Conservation (phyloP, 2,888 invertebrate species). For the Tenthredo livida region DNA sequence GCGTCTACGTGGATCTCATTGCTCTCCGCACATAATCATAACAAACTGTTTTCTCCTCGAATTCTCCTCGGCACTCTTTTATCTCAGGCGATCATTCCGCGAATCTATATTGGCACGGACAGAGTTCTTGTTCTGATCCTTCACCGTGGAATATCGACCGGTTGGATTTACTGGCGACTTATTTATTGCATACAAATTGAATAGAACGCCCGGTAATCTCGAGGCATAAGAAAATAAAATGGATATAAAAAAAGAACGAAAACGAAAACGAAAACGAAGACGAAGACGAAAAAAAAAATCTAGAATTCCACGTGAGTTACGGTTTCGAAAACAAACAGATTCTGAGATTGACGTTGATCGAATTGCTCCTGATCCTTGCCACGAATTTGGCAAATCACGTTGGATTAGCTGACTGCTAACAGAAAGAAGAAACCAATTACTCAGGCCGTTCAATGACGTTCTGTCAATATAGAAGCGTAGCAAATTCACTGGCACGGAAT, state of each 20-base stretch:
- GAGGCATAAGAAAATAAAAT: background rate
- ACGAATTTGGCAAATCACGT: constrained; percentile 26
- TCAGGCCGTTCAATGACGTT: constrained; percentile 23
- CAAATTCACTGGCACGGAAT: background rate
- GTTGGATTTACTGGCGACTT: constrained; percentile 18
- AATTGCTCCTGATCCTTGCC: constrained; percentile 16
- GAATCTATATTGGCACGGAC: constrained; percentile 3
- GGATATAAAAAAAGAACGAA: background rate
- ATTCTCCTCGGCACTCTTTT: constrained; percentile 18
- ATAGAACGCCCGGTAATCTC: constrained; percentile 16
- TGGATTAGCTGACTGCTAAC: constrained; percentile 18
- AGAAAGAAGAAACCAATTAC: constrained; percentile 32
- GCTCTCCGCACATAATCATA: constrained; percentile 15
- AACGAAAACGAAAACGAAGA: background rate
- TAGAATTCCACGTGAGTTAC: constrained; percentile 12
- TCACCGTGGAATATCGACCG: constrained; percentile 12
- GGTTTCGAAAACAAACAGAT: constrained; percentile 36
- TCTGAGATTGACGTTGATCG: constrained; percentile 31
- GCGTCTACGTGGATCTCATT: constrained; percentile 23
- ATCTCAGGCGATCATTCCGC: constrained; percentile 7
- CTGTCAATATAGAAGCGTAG: constrained; percentile 23
- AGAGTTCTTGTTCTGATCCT: constrained; percentile 26
- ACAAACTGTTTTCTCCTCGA: constrained; percentile 20
- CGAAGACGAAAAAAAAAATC: background rate
- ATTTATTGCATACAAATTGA: constrained; percentile 30